Evolutionary conservation across 2,797 vertebrate genomes (phyloP).

Genomic region (Pteronotus mesoamericanus): DNA sequence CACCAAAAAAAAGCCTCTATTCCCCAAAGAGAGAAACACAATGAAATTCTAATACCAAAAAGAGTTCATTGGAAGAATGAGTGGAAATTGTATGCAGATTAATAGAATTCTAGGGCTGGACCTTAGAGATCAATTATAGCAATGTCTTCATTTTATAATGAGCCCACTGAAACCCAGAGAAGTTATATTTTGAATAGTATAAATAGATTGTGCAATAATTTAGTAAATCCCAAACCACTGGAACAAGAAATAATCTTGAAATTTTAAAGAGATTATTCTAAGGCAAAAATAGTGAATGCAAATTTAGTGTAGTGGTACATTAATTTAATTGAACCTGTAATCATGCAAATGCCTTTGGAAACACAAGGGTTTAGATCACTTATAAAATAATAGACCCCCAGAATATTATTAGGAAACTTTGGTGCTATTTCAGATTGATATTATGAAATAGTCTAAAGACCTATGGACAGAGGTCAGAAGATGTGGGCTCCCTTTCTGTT

Average conservation of each 20-base stretch:
- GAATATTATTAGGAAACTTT: background rate
- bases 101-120: conserved; percentile 38
- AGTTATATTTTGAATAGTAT: background rate
- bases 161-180: conserved; percentile 1
- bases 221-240: conserved; percentile 32
- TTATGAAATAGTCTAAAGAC: background rate
- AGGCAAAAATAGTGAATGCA: conserved; percentile 17
- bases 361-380: background rate
- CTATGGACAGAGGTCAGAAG: background rate
- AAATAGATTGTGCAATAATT: conserved; percentile 29
- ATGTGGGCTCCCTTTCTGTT: background rate
- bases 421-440: background rate
- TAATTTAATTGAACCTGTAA: conserved; percentile 25
- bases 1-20: conserved; percentile 45
- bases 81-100: conserved; percentile 50
- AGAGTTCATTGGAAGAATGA: conserved; percentile 45
- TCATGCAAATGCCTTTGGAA: background rate
- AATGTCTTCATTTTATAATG: conserved; percentile 13
- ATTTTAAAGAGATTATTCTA: conserved; percentile 25
- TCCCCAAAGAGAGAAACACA: conserved; percentile 35
- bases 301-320: background rate
- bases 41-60: conserved; percentile 30
- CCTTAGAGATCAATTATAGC: conserved; percentile 60
- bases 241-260: background rate
- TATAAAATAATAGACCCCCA: background rate